phyloP scores from a whole-genome alignment of 2,888 invertebrate species.

The Caradrina clavipalpis region DNA sequence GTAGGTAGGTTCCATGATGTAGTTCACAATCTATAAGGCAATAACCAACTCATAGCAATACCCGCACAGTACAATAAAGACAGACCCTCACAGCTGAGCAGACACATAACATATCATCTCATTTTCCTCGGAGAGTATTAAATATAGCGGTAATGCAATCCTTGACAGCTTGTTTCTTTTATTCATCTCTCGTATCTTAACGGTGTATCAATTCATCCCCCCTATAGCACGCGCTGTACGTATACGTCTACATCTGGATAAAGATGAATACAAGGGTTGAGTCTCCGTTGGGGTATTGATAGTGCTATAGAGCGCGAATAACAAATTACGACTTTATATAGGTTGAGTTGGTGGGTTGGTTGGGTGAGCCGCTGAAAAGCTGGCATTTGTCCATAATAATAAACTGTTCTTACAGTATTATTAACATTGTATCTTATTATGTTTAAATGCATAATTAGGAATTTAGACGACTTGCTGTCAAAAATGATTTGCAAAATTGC shows the following conservation, averaged over 20 bases:
- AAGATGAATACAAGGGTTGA: constrained; percentile 49
- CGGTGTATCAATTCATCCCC: constrained; percentile 60
- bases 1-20: background rate
- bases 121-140: constrained; percentile 51
- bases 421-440: too few relatives aligned
- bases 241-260: constrained; percentile 14
- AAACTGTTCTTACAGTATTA: background rate
- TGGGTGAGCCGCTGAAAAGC: background rate
- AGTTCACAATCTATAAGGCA: background rate
- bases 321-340: background rate
- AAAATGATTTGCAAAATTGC: too few relatives aligned
- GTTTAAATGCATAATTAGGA: too few relatives aligned
- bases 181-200: constrained; percentile 64
- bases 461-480: too few relatives aligned
- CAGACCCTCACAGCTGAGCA: constrained; percentile 12
- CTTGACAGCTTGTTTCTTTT: constrained; percentile 56
- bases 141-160: constrained; percentile 56
- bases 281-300: constrained; percentile 12
- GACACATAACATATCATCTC: constrained; percentile 44
- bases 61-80: constrained; percentile 25
- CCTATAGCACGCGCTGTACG: constrained; percentile 26
- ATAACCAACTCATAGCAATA: constrained; percentile 7
- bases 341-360: too few relatives aligned
- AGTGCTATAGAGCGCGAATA: constrained; percentile 11
- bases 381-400: background rate